A percentile compares a stretch with the other conserved stretches of the same genome.
phyloP scores from a whole-genome alignment of 2,888 invertebrate species.

The Pocota personata region DNA sequence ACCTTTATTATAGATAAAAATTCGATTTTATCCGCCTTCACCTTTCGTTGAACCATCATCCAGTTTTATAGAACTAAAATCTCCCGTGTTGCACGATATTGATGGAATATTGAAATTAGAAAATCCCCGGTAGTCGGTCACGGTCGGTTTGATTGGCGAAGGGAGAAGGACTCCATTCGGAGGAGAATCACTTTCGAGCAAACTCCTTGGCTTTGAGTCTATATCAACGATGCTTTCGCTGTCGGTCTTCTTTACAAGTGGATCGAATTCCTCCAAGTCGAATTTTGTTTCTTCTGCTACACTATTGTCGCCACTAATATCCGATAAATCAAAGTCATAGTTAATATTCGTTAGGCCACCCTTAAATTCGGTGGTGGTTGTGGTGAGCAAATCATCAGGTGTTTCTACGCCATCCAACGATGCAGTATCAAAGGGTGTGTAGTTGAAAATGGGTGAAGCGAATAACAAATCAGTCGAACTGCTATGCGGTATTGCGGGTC shows the following conservation, averaged over 20 bases:
- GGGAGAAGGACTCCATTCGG: slow-evolving; percentile 84
- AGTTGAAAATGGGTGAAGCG: slow-evolving; percentile 84
- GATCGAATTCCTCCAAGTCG: slow-evolving; percentile 82
- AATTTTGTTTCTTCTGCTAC: slow-evolving; percentile 84
- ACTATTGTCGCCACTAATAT: slow-evolving; percentile 89
- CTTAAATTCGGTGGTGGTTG: slow-evolving; percentile 83
- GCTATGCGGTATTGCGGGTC: slow-evolving; percentile 68
- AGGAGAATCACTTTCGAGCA: slow-evolving; percentile 81
- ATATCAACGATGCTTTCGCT: slow-evolving; percentile 52
- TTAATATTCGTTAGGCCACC: slow-evolving; percentile 88
- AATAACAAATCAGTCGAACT: slow-evolving; percentile 84
- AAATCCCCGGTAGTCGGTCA: slow-evolving; percentile 85
- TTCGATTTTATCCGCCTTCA: slow-evolving; percentile 49
- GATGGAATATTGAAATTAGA: slow-evolving; percentile 86
- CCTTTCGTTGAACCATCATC: slow-evolving; percentile 48
- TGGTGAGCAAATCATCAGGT: slow-evolving; percentile 84
- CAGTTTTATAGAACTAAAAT: slow-evolving; percentile 81
- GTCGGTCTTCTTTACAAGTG: slow-evolving; percentile 76
- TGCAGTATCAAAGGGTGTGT: slow-evolving; percentile 84
- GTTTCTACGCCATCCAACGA: slow-evolving; percentile 84
- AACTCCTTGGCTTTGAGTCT: slow-evolving; percentile 75
- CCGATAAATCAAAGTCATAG: slow-evolving; percentile 90
- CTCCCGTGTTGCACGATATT: slow-evolving; percentile 87
- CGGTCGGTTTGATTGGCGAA: slow-evolving; percentile 85
- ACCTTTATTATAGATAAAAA: slow-evolving; percentile 23